These are phyloP conservation scores for Nymphalis urticae DNA, from an alignment of 2,888 invertebrate species.

Conservation along the genomic window DNA sequence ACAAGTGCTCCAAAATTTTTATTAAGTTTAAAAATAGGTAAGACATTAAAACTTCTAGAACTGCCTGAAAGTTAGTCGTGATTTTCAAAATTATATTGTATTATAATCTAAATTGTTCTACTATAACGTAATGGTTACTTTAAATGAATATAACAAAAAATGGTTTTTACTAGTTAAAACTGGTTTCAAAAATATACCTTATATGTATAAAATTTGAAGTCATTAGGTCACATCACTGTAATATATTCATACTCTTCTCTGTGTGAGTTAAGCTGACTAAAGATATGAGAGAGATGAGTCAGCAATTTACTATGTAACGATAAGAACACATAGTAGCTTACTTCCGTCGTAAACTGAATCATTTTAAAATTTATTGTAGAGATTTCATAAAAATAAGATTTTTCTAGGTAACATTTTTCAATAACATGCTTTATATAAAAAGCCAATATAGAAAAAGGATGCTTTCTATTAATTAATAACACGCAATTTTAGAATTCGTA, in stretches of 20 bases:
- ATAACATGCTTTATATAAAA: too few species aligned
- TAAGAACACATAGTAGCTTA: not conserved
- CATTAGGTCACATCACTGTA: conserved; percentile 28
- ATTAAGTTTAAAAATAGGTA: too few species aligned
- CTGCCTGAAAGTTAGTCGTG: too few species aligned
- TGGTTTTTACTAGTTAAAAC: not conserved
- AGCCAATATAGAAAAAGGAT: too few species aligned
- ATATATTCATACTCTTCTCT: conserved; percentile 28
- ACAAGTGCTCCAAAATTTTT: too few species aligned
- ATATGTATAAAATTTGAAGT: conserved; percentile 2
- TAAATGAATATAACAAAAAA: not conserved
- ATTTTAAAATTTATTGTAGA: not conserved
- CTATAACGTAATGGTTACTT: not conserved
- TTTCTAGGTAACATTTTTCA: too few species aligned
- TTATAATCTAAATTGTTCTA: too few species aligned
- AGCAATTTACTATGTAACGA: conserved; percentile 26
- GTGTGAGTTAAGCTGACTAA: conserved; percentile 32
- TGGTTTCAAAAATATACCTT: not conserved
- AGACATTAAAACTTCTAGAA: too few species aligned
- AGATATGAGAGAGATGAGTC: conserved; percentile 31
- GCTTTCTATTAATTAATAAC: too few species aligned
- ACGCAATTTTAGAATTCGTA: too few species aligned
- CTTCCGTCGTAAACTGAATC: not conserved
- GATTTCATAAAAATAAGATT: not conserved
- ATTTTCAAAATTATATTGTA: too few species aligned